Conservation (phyloP, 2,113 vertebrate genomes). For the Pseudorhombus dupliciocellatus region DNA sequence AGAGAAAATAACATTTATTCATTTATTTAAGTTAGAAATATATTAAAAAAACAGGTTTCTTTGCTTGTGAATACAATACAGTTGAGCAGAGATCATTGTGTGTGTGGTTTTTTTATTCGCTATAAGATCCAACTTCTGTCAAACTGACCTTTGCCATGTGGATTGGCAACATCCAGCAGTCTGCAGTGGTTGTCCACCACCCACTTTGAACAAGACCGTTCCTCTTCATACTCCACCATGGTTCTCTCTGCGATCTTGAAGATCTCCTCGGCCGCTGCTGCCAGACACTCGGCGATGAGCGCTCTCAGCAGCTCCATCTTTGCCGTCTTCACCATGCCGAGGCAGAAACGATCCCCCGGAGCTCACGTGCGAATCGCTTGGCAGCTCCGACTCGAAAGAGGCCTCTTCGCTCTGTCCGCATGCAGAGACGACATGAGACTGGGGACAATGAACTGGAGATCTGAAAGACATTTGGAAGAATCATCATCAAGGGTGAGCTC, state of each 20-base stretch:
- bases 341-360: background rate
- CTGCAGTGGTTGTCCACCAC: constrained; percentile 21
- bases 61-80: too few relatives aligned
- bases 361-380: background rate
- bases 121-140: background rate
- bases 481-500: background rate
- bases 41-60: too few relatives aligned
- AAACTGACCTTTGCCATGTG: constrained; percentile 30
- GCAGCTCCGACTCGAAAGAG: background rate
- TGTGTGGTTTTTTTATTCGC: too few relatives aligned
- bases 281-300: constrained; percentile 40
- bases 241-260: constrained; percentile 30
- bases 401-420: background rate
- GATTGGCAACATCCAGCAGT: constrained; percentile 25
- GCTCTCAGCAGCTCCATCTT: constrained; percentile 45
- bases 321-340: constrained; percentile 10
- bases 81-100: too few relatives aligned
- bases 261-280: constrained; percentile 49
- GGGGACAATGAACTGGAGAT: background rate
- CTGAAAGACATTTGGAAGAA: background rate
- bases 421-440: background rate
- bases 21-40: too few relatives aligned
- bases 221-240: constrained; percentile 28
- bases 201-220: constrained; percentile 44
- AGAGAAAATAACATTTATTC: too few relatives aligned